Conservation (phyloP, 2,888 invertebrate genomes). For the Spisula subtruncata region DNA sequence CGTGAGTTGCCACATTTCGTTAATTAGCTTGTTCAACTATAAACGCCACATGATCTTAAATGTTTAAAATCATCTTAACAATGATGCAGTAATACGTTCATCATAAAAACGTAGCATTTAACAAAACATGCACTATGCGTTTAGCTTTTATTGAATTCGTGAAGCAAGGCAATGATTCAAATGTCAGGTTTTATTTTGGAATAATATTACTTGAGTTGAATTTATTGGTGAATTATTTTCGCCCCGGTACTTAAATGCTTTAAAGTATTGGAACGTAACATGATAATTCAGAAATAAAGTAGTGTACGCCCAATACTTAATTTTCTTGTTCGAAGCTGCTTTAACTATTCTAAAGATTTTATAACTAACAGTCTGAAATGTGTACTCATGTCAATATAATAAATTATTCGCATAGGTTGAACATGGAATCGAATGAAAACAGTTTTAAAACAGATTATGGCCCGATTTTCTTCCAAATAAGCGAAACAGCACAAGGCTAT, state of each 20-base stretch:
- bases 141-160: neutral
- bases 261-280: neutral
- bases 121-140: neutral
- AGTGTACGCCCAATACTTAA: neutral
- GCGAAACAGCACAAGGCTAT: too few relatives aligned
- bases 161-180: neutral
- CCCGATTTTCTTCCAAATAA: too few relatives aligned
- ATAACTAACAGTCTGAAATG: too few relatives aligned
- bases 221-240: neutral
- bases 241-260: neutral
- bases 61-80: neutral
- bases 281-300: neutral
- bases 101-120: neutral
- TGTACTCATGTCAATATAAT: too few relatives aligned
- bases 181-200: neutral
- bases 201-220: neutral
- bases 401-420: too few relatives aligned
- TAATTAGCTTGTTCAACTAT: neutral
- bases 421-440: too few relatives aligned
- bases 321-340: neutral
- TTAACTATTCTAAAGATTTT: too few relatives aligned
- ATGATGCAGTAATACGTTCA: neutral
- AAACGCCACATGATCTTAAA: neutral
- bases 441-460: too few relatives aligned
- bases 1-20: neutral